Base-by-base conservation (phyloP, 2,797 vertebrate species). In the Heliangelus exortis region DNA sequence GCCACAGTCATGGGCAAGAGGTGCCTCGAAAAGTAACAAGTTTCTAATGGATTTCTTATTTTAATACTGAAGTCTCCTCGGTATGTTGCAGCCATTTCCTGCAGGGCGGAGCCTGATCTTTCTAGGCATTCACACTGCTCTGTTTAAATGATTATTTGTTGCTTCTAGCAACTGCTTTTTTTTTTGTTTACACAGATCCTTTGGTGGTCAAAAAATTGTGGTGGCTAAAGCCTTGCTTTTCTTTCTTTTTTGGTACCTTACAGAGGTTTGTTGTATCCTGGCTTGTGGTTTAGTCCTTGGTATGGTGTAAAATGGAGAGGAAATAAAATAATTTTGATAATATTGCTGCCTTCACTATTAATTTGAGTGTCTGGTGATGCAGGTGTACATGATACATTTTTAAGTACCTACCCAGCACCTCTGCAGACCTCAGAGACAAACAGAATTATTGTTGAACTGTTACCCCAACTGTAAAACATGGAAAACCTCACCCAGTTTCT, bases 161-260 rank as follows among this genome's bases (percentile, higher is more conserved):
- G 65, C 92, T 93, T 92, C 61, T 72, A 51, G 73, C 83, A 84
- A 84, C 79, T 72, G 61, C 54, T 74, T 91, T 19, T 41, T 84
- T 77, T 1, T 89, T 93, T 54, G 71, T 67, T n/a, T 86, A 50
- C 39, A 33, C 29, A 58, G 72, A 54, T 75, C 29, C 55, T 89
- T 84, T 83, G 48, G 57, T 87, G 75, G 59, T 48, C 53, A 59
- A 33, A 74, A 67, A 61, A 28, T 26, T 15, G 47, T 72, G 33
- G 59, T 63, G 45, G 63, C 20, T 29, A 41, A 61, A 21, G 19
- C 74, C 2, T 0, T 7, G 50, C 23, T 55, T 67, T 59, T 33
- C 7, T 33, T 36, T n/a, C 4, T 41, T 41, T 33, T 8, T 18
- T 18, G 53, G 21, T 73, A 9, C 6, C 20, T 53, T 31, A 17